Evolutionary conservation across 2,797 vertebrate species (phyloP).

Genomic region (Mormyrops boulengeri): DNA sequence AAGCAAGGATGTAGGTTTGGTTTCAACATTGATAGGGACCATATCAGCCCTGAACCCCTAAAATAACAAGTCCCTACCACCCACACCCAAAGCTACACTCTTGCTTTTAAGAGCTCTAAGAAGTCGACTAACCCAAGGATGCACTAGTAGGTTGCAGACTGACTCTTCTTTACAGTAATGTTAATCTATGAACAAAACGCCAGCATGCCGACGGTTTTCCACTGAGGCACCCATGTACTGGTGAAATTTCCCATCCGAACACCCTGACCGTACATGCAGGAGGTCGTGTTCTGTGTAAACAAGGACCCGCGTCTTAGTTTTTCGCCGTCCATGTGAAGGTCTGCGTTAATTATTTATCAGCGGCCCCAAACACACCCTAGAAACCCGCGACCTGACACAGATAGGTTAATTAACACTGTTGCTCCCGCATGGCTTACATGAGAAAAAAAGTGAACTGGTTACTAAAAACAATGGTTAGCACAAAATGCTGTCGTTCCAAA

Average conservation of each 20-base stretch:
- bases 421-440: neutral
- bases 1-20: neutral
- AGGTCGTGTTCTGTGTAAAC: neutral
- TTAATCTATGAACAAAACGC: neutral
- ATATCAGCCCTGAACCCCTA: neutral
- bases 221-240: neutral
- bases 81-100: neutral
- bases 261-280: neutral
- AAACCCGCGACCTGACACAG: neutral
- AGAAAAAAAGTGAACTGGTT: neutral
- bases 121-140: neutral
- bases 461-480: neutral
- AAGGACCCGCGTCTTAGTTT: neutral
- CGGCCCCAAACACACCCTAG: neutral
- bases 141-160: neutral
- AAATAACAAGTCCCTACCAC: neutral
- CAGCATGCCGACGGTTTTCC: neutral
- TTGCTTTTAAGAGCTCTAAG: neutral
- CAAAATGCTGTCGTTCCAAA: neutral
- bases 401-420: neutral
- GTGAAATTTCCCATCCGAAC: neutral
- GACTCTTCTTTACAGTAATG: neutral
- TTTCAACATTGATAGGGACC: neutral
- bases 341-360: neutral
- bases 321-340: neutral